Evolutionary conservation across 1,140 invertebrate genomes (phyloP).

Genomic region (Nixonia krombeini): DNA sequence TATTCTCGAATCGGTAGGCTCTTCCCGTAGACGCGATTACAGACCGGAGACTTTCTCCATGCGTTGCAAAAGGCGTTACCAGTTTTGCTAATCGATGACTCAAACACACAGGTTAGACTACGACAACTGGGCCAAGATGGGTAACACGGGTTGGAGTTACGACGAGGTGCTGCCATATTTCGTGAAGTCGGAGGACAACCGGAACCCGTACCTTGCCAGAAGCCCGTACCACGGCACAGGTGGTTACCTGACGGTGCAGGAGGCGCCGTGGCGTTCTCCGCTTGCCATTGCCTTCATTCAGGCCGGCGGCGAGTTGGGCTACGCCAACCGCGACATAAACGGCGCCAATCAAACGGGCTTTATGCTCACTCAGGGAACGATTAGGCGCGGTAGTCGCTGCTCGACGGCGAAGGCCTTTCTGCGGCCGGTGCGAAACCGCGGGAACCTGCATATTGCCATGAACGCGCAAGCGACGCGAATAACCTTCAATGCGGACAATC

Average conservation of each 20-base stretch:
- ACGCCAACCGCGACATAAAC: constrained; percentile 85
- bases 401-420: constrained; percentile 92
- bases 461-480: constrained; percentile 83
- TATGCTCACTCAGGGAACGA: constrained; percentile 88
- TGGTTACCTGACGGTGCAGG: constrained; percentile 88
- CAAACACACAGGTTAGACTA: constrained; percentile 85
- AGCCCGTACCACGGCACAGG: constrained; percentile 83
- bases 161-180: constrained; percentile 90
- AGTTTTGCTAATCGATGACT: too few species aligned
- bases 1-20: too few species aligned
- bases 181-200: constrained; percentile 88
- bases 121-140: constrained; percentile 89
- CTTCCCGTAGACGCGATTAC: too few species aligned
- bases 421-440: constrained; percentile 81
- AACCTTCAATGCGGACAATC: constrained; percentile 78
- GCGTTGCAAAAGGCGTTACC: too few species aligned
- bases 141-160: constrained; percentile 93
- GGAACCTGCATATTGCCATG: constrained; percentile 87
- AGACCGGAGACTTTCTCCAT: too few species aligned
- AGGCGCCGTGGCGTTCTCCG: constrained; percentile 85
- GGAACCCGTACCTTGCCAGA: constrained; percentile 83
- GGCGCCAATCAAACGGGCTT: constrained; percentile 87
- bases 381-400: constrained; percentile 87
- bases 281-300: constrained; percentile 85
- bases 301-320: constrained; percentile 85